Conservation (phyloP, 2,113 vertebrate species). For the Euleptes europaea region DNA sequence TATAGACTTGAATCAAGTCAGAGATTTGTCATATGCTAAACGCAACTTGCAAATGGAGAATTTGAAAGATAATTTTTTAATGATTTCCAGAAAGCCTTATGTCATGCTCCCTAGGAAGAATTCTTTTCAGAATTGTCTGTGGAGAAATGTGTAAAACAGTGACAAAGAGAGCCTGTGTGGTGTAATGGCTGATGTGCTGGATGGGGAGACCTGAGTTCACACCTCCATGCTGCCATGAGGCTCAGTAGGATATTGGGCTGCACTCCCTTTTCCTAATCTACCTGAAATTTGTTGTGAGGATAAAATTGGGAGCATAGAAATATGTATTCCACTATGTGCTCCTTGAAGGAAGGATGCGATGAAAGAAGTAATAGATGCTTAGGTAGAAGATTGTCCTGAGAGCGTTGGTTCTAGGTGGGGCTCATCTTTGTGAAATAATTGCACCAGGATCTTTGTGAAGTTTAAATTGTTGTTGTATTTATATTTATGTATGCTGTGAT, state of each 20-base stretch:
- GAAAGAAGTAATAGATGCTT: too few relatives aligned
- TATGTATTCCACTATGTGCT: too few relatives aligned
- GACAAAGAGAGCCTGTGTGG: background rate
- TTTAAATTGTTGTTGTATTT: too few relatives aligned
- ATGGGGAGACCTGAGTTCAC: too few relatives aligned
- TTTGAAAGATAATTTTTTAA: background rate
- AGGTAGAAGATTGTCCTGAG: background rate
- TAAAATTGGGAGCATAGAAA: too few relatives aligned
- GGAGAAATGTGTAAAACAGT: background rate
- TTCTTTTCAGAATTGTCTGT: slow-evolving; percentile 5
- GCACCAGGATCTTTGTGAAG: too few relatives aligned
- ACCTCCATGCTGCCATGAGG: too few relatives aligned
- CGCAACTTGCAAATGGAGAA: background rate
- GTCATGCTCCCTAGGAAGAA: background rate
- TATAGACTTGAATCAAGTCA: background rate
- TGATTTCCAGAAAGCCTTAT: background rate
- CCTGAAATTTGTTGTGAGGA: too few relatives aligned
- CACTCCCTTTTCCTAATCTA: background rate
- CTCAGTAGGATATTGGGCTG: too few relatives aligned
- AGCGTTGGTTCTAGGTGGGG: background rate
- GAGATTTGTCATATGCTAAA: background rate
- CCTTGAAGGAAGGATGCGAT: too few relatives aligned
- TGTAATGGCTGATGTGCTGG: too few relatives aligned
- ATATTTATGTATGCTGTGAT: too few relatives aligned
- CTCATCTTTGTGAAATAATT: background rate